Conservation (phyloP, 2,888 invertebrate genomes). For the Odiellus spinosus region DNA sequence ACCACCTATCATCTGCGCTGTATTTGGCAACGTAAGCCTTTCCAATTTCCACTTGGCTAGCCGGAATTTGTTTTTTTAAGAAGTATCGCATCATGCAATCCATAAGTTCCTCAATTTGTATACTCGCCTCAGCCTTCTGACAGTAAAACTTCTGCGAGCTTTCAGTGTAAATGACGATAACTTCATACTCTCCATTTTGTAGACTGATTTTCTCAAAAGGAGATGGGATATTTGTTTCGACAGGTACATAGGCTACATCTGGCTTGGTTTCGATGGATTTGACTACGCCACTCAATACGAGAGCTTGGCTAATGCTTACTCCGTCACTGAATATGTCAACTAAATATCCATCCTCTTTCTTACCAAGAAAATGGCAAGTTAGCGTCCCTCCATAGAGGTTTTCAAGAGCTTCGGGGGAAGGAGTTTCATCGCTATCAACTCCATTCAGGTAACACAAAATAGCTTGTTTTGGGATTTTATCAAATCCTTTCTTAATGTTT, state of each 20-base stretch:
- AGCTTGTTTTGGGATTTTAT: constrained; percentile 12
- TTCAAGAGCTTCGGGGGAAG: constrained; percentile 3
- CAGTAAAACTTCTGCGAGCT: constrained; percentile 14
- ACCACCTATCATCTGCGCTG: constrained; percentile 26
- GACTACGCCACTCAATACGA: constrained; percentile 7
- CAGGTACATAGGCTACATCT: no score
- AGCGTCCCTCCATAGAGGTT: constrained; percentile 12
- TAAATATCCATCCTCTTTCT: constrained; percentile 6
- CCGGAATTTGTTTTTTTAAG: background rate
- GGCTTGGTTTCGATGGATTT: background rate
- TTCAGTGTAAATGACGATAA: constrained; percentile 10
- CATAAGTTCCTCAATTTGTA: constrained; percentile 16
- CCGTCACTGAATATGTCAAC: constrained; percentile 8
- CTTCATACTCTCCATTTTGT: background rate
- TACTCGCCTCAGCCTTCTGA: constrained; percentile 13
- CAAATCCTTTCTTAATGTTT: constrained; percentile 12
- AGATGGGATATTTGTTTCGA: no score
- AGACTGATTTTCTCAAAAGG: no score
- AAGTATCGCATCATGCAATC: constrained; percentile 6
- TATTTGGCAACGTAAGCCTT: constrained; percentile 19
- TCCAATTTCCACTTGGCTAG: background rate
- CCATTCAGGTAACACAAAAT: constrained; percentile 13
- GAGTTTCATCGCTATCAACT: constrained; percentile 3
- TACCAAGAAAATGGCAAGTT: constrained; percentile 9
- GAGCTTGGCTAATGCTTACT: constrained; percentile 6